A percentile compares a stretch with the other conserved stretches of the same genome.
Conservation (phyloP, 2,797 vertebrate species). For the Rhabdophis nuchalis region DNA sequence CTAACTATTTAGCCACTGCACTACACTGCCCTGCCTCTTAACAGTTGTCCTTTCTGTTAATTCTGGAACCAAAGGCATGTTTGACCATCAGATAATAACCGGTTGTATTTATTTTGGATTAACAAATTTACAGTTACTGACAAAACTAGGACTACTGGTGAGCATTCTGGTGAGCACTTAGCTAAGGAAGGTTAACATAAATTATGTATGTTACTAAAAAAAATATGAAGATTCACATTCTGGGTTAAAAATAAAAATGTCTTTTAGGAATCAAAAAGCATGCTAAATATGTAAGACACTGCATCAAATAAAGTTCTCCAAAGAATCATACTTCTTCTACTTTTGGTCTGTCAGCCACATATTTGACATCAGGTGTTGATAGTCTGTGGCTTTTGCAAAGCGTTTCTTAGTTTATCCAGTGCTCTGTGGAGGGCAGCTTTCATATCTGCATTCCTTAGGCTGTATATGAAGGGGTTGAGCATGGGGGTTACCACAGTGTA, state of each 20-base stretch:
- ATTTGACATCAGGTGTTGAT: background rate
- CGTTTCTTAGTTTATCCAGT: background rate
- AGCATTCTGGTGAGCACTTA: background rate
- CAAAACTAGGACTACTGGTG: background rate
- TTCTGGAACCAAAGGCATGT: background rate
- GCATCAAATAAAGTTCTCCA: background rate
- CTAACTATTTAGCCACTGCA: background rate
- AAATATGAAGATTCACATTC: no score
- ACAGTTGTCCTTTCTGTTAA: background rate
- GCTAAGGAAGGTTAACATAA: background rate
- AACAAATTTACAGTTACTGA: background rate
- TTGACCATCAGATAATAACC: no score
- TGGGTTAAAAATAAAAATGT: background rate
- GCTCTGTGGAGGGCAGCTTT: background rate
- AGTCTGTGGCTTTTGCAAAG: background rate
- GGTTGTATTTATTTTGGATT: background rate
- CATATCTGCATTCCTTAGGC: slow-evolving; percentile 12
- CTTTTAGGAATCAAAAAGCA: background rate
- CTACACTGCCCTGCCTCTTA: background rate
- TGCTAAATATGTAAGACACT: background rate
- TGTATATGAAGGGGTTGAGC: slow-evolving; percentile 57
- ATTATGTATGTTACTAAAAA: no score
- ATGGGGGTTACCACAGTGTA: slow-evolving; percentile 44
- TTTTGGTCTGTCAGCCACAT: background rate
- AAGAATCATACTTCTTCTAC: no score